These are phyloP conservation scores for Cyclophora punctaria DNA, from an alignment of 2,888 invertebrate genomes.

Conservation along the genomic window DNA sequence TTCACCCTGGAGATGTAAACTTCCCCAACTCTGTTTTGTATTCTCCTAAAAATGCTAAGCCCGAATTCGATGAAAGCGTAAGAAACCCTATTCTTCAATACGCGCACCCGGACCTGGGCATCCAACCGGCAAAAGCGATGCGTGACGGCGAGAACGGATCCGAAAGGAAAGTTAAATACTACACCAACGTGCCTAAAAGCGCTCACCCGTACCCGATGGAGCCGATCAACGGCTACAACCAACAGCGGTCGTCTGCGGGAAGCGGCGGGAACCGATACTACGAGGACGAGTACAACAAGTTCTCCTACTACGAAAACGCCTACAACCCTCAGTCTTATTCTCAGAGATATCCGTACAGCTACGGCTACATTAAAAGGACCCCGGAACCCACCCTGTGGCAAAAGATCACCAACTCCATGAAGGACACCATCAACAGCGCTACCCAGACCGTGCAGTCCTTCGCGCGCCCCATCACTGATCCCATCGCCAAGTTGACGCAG, in stretches of 20 bases:
- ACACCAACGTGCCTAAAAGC: conserved; percentile 69
- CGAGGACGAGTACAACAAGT: conserved; percentile 69
- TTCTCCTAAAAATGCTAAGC: conserved; percentile 75
- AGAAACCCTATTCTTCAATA: conserved; percentile 85
- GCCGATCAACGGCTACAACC: conserved; percentile 56
- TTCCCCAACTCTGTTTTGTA: conserved; percentile 81
- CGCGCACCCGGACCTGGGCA: conserved; percentile 86
- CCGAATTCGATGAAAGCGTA: conserved; percentile 80
- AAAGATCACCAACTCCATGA: conserved; percentile 81
- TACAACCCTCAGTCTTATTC: conserved; percentile 33
- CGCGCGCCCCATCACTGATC: conserved; percentile 76
- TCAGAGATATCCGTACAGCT: conserved; percentile 75
- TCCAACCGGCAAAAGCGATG: conserved; percentile 81
- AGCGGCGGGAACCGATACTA: conserved; percentile 62
- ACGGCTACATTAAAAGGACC: conserved; percentile 75
- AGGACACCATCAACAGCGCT: conserved; percentile 81
- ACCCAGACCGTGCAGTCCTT: conserved; percentile 81
- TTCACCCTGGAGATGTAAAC: conserved; percentile 77
- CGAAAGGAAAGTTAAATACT: conserved; percentile 66
- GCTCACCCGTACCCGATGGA: conserved; percentile 76
- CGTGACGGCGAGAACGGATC: conserved; percentile 47
- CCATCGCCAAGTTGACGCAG: conserved; percentile 74
- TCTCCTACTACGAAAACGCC: conserved; percentile 73
- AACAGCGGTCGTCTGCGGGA: conserved; percentile 59
- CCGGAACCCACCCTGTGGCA: conserved; percentile 82